Percentiles rank a stretch among this genome's conserved stretches.
These are phyloP conservation scores for Drosophila orena DNA, from an alignment of 1,140 invertebrate species.

Conservation along the genomic window DNA sequence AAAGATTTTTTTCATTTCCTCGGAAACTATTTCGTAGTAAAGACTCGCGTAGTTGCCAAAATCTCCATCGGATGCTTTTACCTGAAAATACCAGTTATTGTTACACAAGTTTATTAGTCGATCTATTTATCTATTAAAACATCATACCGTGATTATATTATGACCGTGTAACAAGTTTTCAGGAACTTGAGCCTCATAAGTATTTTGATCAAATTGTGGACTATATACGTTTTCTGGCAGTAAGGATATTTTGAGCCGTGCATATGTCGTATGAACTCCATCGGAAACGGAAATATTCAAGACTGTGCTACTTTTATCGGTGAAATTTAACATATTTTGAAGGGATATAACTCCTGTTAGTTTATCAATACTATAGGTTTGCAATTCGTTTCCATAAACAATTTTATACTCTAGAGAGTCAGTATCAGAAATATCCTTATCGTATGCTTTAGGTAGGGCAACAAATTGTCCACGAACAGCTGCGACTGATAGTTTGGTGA, in stretches of 20 bases:
- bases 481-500: slow-evolving; percentile 91
- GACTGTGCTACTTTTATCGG: slow-evolving; percentile 87
- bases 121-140: background rate
- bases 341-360: slow-evolving; percentile 88
- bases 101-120: background rate
- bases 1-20: slow-evolving; percentile 91
- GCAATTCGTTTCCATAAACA: slow-evolving; percentile 92
- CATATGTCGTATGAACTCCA: slow-evolving; percentile 94
- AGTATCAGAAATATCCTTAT: slow-evolving; percentile 93
- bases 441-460: slow-evolving; percentile 93
- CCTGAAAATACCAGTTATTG: slow-evolving; percentile 71
- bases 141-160: slow-evolving; percentile 52
- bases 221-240: slow-evolving; percentile 92
- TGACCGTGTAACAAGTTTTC: slow-evolving; percentile 93
- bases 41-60: slow-evolving; percentile 92
- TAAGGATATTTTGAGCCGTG: slow-evolving; percentile 92
- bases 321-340: slow-evolving; percentile 87
- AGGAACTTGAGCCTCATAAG: slow-evolving; percentile 90
- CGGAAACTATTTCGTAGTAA: slow-evolving; percentile 92
- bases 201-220: slow-evolving; percentile 91
- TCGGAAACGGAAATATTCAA: slow-evolving; percentile 96
- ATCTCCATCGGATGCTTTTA: slow-evolving; percentile 93
- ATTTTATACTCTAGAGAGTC: slow-evolving; percentile 92
- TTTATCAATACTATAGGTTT: slow-evolving; percentile 93
- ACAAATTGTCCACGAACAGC: slow-evolving; percentile 94